phyloP scores from a whole-genome alignment of 2,888 invertebrate species.

The Xylophagus ater region DNA sequence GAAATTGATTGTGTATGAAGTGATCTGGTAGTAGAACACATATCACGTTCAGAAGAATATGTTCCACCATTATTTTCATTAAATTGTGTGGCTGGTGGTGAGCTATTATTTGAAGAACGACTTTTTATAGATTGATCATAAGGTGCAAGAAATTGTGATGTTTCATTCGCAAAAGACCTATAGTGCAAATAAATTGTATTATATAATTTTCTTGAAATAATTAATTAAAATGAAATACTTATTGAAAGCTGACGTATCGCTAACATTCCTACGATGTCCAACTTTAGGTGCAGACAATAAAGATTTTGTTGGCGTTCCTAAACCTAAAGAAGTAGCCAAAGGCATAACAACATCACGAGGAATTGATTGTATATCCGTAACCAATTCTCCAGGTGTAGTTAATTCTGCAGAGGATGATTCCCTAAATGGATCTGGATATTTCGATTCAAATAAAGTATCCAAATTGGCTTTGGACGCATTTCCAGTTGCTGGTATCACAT shows the following conservation, averaged over 20 bases:
- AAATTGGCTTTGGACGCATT: constrained; percentile 29
- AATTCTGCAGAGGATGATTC: constrained; percentile 31
- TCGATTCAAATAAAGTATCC: constrained; percentile 53
- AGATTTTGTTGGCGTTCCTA: constrained; percentile 30
- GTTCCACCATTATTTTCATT: constrained; percentile 6
- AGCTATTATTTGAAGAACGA: constrained; percentile 28
- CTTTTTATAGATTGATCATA: constrained; percentile 57
- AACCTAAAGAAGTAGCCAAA: constrained; percentile 10
- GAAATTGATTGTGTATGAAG: too few species aligned
- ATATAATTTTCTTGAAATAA: constrained; percentile 19
- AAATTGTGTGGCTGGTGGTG: constrained; percentile 13
- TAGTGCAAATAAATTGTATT: constrained; percentile 21
- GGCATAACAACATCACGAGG: constrained; percentile 20
- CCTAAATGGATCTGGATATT: constrained; percentile 60
- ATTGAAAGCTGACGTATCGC: constrained; percentile 72
- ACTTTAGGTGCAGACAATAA: constrained; percentile 33
- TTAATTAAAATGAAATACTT: constrained; percentile 42
- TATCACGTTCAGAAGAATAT: constrained; percentile 16
- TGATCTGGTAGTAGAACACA: constrained; percentile 10
- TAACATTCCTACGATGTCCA: constrained; percentile 68
- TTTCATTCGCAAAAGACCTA: constrained; percentile 63
- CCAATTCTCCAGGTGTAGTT: constrained; percentile 15
- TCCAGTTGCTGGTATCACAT: constrained; percentile 6
- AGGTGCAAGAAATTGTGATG: constrained; percentile 61
- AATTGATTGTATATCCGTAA: constrained; percentile 21